Percentiles rank a stretch among this genome's conserved stretches.
phyloP scores from a whole-genome alignment of 2,797 vertebrate species.

The Chelonia mydas region DNA sequence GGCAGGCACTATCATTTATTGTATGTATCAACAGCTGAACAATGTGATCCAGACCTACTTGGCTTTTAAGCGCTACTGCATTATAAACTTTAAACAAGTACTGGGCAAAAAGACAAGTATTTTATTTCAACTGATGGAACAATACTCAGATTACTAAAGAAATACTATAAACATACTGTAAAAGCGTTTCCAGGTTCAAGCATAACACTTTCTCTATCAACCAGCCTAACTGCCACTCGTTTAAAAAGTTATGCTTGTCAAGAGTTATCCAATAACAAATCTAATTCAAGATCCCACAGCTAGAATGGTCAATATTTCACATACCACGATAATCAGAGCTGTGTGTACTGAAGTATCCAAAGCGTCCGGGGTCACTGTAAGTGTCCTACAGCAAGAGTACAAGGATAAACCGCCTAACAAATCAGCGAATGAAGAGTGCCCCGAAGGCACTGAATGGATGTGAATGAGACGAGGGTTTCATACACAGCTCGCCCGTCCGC shows the following conservation, averaged over 20 bases:
- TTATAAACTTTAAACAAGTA: neutral
- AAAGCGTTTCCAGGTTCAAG: neutral
- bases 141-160: neutral
- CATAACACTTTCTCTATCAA: neutral
- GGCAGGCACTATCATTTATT: neutral
- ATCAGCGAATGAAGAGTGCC: neutral
- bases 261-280: neutral
- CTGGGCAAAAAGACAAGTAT: neutral
- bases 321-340: neutral
- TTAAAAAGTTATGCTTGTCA: neutral
- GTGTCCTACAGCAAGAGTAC: neutral
- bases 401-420: neutral
- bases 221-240: neutral
- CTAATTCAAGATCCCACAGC: neutral
- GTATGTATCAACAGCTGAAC: neutral
- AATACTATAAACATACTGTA: neutral
- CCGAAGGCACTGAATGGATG: neutral
- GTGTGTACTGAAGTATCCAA: neutral
- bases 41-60: neutral
- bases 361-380: neutral
- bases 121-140: neutral
- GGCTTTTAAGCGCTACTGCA: neutral
- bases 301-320: fast-evolving
- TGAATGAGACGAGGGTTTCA: neutral
- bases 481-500: neutral